Evolutionary conservation across 2,113 vertebrate genomes (phyloP), one percentile per base, ranked within the genome.

Genomic region (Pterocles orientalis): DNA sequence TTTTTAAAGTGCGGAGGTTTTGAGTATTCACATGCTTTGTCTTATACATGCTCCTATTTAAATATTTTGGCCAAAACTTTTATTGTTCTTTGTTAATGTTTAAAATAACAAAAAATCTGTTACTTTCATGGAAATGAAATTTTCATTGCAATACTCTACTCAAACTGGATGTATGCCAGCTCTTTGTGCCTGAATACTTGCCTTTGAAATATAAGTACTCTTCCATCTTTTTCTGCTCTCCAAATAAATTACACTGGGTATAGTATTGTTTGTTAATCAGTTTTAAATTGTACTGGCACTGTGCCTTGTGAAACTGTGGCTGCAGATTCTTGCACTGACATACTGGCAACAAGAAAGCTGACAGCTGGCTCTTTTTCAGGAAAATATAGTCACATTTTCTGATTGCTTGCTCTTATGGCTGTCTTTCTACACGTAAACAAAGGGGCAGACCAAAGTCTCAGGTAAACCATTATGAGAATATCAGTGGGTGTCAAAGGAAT

Each of bases 351-450:
- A 92, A 92, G 75, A 70, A 95, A 88, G 79, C 80, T 62, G 82
- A 85, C 93, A 97, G 92, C 96, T 97, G 96, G 69, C 91, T 80
- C 77, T 47, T 94, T 95, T 93, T 96, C 83, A 85, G 86, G 94
- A 94, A 92, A 93, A 69, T 62, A 79, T 31, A 90, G 90, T 91
- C 51, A 71, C 53, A 54, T 96, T 94, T 96, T 94, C 80, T 93
- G 95, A 94, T 95, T 77, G 57, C 91, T 96, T 95, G 58, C 60
- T 94, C n/a, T 61, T 70, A 18, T 90, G 91, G 64, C 51, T 90
- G 53, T 53, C 81, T 92, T 94, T 90, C 61, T 85, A 14, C 28
- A 76, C 62, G 87, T 86, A 93, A 94, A 94, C 85, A 95, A 88
- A 84, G 43, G 47, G 39, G 70, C 43, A 75, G 50, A 26, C 62